Conservation (phyloP, 2,797 vertebrate species). For the Myotis findleyi region DNA sequence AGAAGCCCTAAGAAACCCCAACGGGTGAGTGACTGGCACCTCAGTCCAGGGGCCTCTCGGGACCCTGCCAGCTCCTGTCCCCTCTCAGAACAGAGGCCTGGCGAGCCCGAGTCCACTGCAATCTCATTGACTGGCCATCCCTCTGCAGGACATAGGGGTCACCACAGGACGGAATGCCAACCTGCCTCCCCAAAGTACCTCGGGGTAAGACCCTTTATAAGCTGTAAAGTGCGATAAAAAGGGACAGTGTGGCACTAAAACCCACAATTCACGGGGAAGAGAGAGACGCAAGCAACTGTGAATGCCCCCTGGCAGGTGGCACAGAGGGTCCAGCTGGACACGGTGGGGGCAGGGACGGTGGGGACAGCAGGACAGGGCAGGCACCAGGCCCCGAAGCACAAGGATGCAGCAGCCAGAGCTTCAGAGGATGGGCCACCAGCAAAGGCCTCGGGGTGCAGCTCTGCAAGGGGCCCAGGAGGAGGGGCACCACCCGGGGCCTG, state of each 20-base stretch:
- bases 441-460: background rate
- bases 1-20: background rate
- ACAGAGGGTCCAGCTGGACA: background rate
- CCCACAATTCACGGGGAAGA: background rate
- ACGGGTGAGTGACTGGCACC: background rate
- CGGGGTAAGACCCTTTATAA: slow-evolving; percentile 31
- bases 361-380: background rate
- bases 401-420: background rate
- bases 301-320: background rate
- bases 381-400: background rate
- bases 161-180: background rate
- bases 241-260: background rate
- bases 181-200: background rate
- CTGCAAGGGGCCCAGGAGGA: background rate
- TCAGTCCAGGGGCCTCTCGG: background rate
- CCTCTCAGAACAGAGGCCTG: background rate
- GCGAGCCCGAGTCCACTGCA: background rate
- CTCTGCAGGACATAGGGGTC: background rate
- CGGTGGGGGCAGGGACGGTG: background rate
- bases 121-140: background rate
- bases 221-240: background rate
- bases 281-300: background rate
- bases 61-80: background rate
- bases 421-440: background rate
- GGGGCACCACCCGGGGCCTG: background rate